phyloP scores from a whole-genome alignment of 2,797 vertebrate genomes.

The Pterois miles region DNA sequence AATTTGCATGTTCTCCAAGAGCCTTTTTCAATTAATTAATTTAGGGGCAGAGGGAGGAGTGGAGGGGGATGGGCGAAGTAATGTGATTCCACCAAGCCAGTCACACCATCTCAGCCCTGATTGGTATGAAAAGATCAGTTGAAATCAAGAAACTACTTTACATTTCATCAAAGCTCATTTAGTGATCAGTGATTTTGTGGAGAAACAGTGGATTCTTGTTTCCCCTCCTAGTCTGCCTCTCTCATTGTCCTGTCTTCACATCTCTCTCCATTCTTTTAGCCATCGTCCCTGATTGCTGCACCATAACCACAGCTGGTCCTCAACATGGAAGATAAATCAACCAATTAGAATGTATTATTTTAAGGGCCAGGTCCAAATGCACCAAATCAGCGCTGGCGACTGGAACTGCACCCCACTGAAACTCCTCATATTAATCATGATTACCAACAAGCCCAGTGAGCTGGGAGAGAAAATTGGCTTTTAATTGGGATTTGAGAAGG shows the following conservation, averaged over 20 bases:
- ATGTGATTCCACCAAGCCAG: slow-evolving; percentile 43
- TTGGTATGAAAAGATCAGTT: slow-evolving; percentile 3
- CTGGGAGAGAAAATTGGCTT: slow-evolving; percentile 62
- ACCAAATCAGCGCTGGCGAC: slow-evolving; percentile 58
- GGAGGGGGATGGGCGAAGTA: neutral
- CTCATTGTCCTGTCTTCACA: slow-evolving; percentile 11
- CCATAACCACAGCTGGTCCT: slow-evolving; percentile 74
- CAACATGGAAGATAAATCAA: slow-evolving; percentile 72
- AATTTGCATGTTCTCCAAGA: slow-evolving; percentile 77
- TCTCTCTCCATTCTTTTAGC: neutral
- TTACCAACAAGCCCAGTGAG: slow-evolving; percentile 63
- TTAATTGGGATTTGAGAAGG: slow-evolving; percentile 64
- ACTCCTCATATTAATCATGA: slow-evolving; percentile 74
- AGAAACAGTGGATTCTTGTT: neutral
- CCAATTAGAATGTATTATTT: slow-evolving; percentile 73
- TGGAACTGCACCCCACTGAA: slow-evolving; percentile 33
- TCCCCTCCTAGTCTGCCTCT: neutral
- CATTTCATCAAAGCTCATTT: neutral
- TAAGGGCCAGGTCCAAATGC: slow-evolving; percentile 68
- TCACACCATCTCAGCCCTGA: slow-evolving; percentile 14
- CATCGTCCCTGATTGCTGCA: slow-evolving; percentile 44
- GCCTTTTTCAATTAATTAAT: slow-evolving; percentile 73
- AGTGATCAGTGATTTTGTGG: neutral
- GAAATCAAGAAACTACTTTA: slow-evolving; percentile 1
- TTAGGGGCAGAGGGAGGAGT: slow-evolving; percentile 20